Conservation (phyloP, 1,140 invertebrate species). For the Heliothis subflexa region DNA sequence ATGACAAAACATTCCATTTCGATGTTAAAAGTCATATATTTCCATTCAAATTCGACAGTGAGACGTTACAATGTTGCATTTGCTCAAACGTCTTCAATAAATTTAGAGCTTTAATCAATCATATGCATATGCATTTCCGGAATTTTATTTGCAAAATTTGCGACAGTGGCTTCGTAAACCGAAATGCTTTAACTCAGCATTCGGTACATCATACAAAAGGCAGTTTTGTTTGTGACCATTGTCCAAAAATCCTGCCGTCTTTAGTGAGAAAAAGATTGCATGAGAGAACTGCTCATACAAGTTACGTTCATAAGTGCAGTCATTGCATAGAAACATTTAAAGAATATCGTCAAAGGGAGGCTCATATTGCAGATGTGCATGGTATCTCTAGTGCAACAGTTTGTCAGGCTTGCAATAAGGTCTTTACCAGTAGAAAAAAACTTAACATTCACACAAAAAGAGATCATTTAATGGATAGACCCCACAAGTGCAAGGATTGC, state of each 20-base stretch:
- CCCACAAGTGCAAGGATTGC: constrained; percentile 66
- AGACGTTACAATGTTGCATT: constrained; percentile 57
- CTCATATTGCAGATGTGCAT: constrained; percentile 49
- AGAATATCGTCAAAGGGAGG: constrained; percentile 46
- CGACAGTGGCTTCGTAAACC: constrained; percentile 64
- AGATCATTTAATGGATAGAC: constrained; percentile 56
- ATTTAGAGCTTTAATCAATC: constrained; percentile 59
- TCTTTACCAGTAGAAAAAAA: constrained; percentile 44
- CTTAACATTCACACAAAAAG: constrained; percentile 49
- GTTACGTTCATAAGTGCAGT: constrained; percentile 49
- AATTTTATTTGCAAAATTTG: constrained; percentile 62
- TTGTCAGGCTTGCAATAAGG: constrained; percentile 53
- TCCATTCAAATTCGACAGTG: constrained; percentile 63
- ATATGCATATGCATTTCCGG: constrained; percentile 64
- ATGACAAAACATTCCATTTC: constrained; percentile 51
- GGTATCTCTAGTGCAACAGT: constrained; percentile 22
- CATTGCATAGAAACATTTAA: constrained; percentile 54
- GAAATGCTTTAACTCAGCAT: constrained; percentile 44
- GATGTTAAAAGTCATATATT: constrained; percentile 62
- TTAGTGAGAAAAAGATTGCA: constrained; percentile 56
- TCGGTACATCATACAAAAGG: constrained; percentile 56
- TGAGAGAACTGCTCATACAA: constrained; percentile 50
- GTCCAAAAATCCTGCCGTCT: constrained; percentile 58
- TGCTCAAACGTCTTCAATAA: constrained; percentile 57
- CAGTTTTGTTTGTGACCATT: constrained; percentile 57